These are phyloP conservation scores for Oasisia sp. DNA, from an alignment of 2,888 invertebrate species.

Conservation along the genomic window DNA sequence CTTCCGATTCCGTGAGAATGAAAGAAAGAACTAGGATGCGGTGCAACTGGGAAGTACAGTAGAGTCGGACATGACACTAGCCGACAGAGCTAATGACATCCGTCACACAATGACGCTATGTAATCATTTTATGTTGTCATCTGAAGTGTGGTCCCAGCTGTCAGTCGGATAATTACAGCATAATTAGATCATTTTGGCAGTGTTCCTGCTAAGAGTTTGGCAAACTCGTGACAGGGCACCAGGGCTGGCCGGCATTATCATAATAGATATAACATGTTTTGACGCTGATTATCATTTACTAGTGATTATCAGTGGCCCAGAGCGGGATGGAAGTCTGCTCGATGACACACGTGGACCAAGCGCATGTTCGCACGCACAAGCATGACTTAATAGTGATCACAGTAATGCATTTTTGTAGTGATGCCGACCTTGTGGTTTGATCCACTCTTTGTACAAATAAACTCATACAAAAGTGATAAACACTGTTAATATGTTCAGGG, in stretches of 20 bases:
- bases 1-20: not conserved
- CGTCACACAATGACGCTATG: not conserved
- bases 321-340: not conserved
- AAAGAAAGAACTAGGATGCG: not conserved
- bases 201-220: conserved; percentile 4
- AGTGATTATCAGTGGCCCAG: not conserved
- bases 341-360: not conserved
- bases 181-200: not conserved
- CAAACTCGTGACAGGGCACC: not conserved
- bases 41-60: not conserved
- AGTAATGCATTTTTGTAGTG: no score
- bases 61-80: not conserved
- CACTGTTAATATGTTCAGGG: no score
- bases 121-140: not conserved
- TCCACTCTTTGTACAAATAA: no score
- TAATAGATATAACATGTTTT: conserved; percentile 6
- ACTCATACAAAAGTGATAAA: no score
- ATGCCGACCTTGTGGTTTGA: no score
- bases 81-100: not conserved
- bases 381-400: no score
- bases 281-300: not conserved
- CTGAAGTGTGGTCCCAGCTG: not conserved
- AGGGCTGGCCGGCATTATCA: not conserved
- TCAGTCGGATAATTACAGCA: not conserved
- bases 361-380: no score